Evolutionary conservation across 2,888 invertebrate genomes (phyloP).

Genomic region (Nipponacmea schrenckii): DNA sequence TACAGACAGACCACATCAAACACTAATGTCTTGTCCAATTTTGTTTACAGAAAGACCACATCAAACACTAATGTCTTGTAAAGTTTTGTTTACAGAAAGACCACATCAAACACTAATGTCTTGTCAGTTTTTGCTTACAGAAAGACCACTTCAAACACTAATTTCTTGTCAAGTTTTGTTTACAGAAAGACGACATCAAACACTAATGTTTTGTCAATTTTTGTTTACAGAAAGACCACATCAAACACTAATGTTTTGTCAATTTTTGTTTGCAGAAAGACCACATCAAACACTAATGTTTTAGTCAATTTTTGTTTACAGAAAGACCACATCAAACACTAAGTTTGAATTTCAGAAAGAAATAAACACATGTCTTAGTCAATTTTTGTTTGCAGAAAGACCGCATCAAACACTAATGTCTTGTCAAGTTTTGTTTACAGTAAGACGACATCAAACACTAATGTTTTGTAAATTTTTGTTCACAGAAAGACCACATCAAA

Average conservation of each 20-base stretch:
- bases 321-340: no score
- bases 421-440: slow-evolving; percentile 96
- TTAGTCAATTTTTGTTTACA: slow-evolving; percentile 98
- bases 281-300: slow-evolving; percentile 96
- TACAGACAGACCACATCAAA: no score
- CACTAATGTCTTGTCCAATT: no score
- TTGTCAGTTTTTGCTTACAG: slow-evolving; percentile 98
- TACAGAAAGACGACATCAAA: no score
- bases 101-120: slow-evolving; percentile 94
- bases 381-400: slow-evolving; percentile 69
- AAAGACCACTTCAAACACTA: no score
- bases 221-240: slow-evolving; percentile 69
- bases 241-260: not conserved
- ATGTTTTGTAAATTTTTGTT: no score
- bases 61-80: not conserved
- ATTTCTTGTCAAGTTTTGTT: no score
- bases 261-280: slow-evolving; percentile 69
- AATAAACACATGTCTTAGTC: no score
- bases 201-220: no score
- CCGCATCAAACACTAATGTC: slow-evolving; percentile 97
- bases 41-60: slow-evolving; percentile 69
- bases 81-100: slow-evolving; percentile 69
- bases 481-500: no score
- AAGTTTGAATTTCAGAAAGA: no score
- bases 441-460: no score